Base-by-base conservation (phyloP, 2,888 invertebrate genomes). In the Acleris cristana region DNA sequence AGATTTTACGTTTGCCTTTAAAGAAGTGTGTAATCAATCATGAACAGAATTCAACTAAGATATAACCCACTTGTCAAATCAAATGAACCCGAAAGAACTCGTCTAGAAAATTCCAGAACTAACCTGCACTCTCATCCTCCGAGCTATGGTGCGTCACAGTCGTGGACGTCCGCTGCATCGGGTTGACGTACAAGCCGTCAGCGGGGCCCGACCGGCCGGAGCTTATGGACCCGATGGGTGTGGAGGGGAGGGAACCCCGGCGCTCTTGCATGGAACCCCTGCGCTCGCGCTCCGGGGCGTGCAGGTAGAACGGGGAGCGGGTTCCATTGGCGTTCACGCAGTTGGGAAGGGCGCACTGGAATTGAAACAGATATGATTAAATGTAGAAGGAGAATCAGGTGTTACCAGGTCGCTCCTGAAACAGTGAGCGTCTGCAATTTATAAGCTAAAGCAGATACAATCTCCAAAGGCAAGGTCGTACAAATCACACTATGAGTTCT, bases 181-280 rank as follows among this genome's bases (percentile, higher is more conserved):
- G 97, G 83, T 97, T 97, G 69, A 97, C 95, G 81, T 97, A 97
- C 52, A 97, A 93, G 0, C 97, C 97, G 77, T 97, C 97, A 66
- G 96, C 95, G 0, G 95, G 95, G 69, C 95, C 82, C 0, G 89
- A 90, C 74, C 82, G 80, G 68, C 91, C 71, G 88, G 96, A 77
- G 80, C 95, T 95, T 45, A 95, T 57, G 18, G 71, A 70, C 48
- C 68, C 69, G 0, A 89, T 85, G 69, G 80, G 80, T 1, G 87
- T 85, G 56, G 91, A 88, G 8, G 91, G 86, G 6, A 92, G 65
- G 65, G 92, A 86, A 23, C 89, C 84, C 68, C 93, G 79, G 44
- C 90, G 85, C 74, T 89, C 90, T 49, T 82, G 83, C 3, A 78
- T 73, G 10, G 88, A 86, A 54, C 74, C 74, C 56, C 87, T 82